These are phyloP conservation scores for Ciconia nigra DNA, from an alignment of 2,797 vertebrate species.

Conservation along the genomic window DNA sequence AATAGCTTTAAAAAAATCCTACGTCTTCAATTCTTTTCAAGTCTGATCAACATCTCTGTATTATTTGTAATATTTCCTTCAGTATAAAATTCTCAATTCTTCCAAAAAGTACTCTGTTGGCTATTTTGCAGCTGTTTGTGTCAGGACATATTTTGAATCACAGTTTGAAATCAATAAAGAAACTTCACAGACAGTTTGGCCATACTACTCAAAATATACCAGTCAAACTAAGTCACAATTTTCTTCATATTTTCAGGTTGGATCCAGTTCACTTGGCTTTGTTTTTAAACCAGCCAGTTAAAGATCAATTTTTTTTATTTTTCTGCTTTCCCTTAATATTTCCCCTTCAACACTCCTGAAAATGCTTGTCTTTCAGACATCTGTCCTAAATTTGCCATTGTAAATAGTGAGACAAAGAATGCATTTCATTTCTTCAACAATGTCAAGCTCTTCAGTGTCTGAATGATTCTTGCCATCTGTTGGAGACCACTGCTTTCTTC, in stretches of 20 bases:
- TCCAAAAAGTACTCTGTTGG: not conserved
- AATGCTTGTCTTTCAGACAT: not conserved
- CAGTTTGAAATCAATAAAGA: not conserved
- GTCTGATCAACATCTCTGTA: not conserved
- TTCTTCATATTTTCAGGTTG: not conserved
- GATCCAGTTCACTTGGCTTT: not conserved
- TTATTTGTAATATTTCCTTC: not conserved
- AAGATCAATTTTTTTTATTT: rapidly evolving
- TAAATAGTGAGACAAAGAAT: not conserved
- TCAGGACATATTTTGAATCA: not conserved
- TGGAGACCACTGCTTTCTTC: not conserved
- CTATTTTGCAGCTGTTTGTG: not conserved
- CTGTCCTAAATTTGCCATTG: not conserved
- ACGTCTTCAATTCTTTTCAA: not conserved
- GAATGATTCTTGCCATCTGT: not conserved
- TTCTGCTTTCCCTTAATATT: not conserved
- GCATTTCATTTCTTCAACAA: not conserved
- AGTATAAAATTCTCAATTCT: not conserved
- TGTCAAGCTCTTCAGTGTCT: not conserved
- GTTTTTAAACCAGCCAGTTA: not conserved
- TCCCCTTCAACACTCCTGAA: not conserved
- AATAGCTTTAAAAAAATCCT: not conserved
- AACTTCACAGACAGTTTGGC: not conserved
- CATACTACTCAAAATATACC: not conserved
- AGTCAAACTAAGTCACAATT: not conserved